phyloP scores from a whole-genome alignment of 2,113 vertebrate species.

The Eclectus roratus region DNA sequence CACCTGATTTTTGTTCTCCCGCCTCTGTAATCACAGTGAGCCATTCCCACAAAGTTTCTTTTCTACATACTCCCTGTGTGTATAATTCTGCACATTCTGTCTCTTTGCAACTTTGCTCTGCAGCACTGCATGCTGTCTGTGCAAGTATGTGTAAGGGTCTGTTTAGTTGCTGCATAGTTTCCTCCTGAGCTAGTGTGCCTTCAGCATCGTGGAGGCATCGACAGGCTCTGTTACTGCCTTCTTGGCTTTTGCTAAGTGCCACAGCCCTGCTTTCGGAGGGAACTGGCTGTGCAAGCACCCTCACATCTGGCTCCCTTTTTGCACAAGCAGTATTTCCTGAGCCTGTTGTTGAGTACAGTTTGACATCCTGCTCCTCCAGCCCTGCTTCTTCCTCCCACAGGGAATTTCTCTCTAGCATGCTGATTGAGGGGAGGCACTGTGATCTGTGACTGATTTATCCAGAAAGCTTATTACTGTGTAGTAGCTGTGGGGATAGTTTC shows the following conservation, averaged over 20 bases:
- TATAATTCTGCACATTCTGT: background rate
- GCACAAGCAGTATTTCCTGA: background rate
- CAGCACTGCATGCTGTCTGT: background rate
- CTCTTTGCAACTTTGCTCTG: background rate
- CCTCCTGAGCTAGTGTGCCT: background rate
- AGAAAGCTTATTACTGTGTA: background rate
- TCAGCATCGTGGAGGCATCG: fast-evolving
- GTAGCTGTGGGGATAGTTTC: background rate
- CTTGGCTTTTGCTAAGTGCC: background rate
- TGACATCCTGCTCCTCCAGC: background rate
- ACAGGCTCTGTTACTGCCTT: background rate
- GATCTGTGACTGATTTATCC: background rate
- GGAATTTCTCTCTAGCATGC: background rate
- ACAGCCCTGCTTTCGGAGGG: background rate
- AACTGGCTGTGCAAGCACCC: background rate
- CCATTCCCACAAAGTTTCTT: background rate
- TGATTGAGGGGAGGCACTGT: background rate
- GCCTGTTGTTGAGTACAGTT: background rate
- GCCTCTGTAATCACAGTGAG: background rate
- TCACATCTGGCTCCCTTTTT: background rate
- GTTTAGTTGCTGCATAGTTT: background rate
- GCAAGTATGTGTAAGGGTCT: background rate
- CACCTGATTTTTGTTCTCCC: background rate
- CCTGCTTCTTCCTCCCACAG: background rate
- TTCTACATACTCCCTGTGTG: background rate